These are phyloP conservation scores for Phenganax marumi DNA, from an alignment of 92 coral and sea anemone genomes.

Conservation along the genomic window DNA sequence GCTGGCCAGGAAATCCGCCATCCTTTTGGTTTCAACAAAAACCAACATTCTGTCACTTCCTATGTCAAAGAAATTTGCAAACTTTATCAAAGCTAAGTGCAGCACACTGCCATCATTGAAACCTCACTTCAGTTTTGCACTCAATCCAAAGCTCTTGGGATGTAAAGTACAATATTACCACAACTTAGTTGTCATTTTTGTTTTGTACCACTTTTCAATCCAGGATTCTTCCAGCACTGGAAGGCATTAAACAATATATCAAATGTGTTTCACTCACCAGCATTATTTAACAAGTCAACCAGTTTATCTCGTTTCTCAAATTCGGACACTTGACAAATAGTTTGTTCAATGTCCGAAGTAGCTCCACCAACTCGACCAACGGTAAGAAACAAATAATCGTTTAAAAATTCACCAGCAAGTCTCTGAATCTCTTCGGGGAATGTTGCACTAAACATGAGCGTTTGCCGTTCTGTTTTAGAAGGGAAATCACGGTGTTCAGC, in stretches of 20 bases:
- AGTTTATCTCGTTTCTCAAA: constrained; percentile 88
- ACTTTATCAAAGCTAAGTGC: too few species aligned
- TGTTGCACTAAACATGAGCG: constrained; percentile 95
- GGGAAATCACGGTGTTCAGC: constrained; percentile 69
- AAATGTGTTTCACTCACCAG: constrained; percentile 61
- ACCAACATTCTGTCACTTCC: constrained; percentile 95
- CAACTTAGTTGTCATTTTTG: too few species aligned
- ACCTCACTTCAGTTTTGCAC: too few species aligned
- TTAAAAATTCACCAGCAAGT: constrained; percentile 86
- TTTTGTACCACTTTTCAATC: too few species aligned
- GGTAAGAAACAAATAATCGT: constrained; percentile 83
- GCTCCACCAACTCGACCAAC: constrained; percentile 99
- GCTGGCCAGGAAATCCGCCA: constrained; percentile 90
- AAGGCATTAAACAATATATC: too few species aligned
- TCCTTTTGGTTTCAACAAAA: constrained; percentile 89
- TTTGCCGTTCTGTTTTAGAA: constrained; percentile 72
- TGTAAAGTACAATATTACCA: too few species aligned
- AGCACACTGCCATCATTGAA: too few species aligned
- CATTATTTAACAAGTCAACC: constrained; percentile 73
- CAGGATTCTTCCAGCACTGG: too few species aligned
- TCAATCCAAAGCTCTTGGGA: too few species aligned
- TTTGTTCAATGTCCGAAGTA: constrained; percentile 94
- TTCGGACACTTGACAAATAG: constrained; percentile 77
- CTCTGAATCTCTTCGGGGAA: constrained; percentile 95
- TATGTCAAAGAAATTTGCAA: constrained; percentile 21